These are phyloP conservation scores for Mellilla xanthometata DNA, from an alignment of 2,888 invertebrate genomes.

Conservation along the genomic window DNA sequence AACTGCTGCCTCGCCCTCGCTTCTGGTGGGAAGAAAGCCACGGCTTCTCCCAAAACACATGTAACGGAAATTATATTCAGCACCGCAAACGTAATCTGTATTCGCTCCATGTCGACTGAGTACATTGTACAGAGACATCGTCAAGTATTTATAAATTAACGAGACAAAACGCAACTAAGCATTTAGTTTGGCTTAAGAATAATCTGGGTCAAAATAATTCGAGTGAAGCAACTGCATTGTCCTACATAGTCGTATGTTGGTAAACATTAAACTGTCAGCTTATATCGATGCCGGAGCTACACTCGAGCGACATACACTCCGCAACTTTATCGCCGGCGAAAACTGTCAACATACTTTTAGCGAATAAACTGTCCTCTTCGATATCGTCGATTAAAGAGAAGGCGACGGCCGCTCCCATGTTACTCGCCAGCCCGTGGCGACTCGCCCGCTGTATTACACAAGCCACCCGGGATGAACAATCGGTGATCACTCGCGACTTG, in stretches of 20 bases:
- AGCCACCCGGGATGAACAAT: slow-evolving; percentile 68
- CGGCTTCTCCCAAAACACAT: slow-evolving; percentile 41
- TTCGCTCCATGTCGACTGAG: slow-evolving; percentile 46
- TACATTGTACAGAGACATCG: slow-evolving; percentile 21
- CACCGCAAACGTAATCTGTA: slow-evolving; percentile 37
- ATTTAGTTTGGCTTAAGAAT: slow-evolving; percentile 37
- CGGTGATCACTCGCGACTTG: slow-evolving; percentile 61
- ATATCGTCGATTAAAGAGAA: slow-evolving; percentile 69
- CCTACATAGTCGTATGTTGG: slow-evolving; percentile 52
- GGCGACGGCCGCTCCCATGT: slow-evolving; percentile 67
- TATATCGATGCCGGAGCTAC: slow-evolving; percentile 71
- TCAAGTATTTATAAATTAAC: slow-evolving; percentile 40
- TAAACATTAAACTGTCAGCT: slow-evolving; percentile 66
- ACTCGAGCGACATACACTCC: slow-evolving; percentile 73
- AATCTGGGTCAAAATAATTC: slow-evolving; percentile 46
- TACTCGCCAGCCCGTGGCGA: slow-evolving; percentile 56
- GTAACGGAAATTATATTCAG: slow-evolving; percentile 36
- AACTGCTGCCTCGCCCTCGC: slow-evolving; percentile 40
- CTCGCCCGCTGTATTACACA: slow-evolving; percentile 66
- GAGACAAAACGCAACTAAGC: slow-evolving; percentile 46
- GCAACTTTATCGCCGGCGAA: slow-evolving; percentile 73
- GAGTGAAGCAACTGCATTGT: slow-evolving; percentile 43
- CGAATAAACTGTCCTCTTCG: slow-evolving; percentile 62
- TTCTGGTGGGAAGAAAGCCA: slow-evolving; percentile 48
- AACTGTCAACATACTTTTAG: slow-evolving; percentile 65